Evolutionary conservation across 2,113 vertebrate genomes (phyloP).

Genomic region (Crypturellus undulatus): DNA sequence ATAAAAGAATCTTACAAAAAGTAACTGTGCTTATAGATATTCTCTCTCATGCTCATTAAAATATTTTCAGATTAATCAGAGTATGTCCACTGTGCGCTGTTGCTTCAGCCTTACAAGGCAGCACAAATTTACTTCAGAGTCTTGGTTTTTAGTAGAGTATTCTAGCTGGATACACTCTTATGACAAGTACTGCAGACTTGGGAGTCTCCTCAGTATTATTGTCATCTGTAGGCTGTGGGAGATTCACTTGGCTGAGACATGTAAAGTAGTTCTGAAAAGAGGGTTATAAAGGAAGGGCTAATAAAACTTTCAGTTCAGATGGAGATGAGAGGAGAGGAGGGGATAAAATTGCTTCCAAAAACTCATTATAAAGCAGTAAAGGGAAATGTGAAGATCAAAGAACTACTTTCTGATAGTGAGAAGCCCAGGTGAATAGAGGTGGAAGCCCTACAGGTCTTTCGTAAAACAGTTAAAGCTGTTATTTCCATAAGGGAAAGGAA

Average conservation of each 20-base stretch:
- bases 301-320: not conserved
- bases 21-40: not conserved
- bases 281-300: constrained; percentile 19
- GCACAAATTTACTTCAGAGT: not conserved
- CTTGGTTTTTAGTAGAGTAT: not conserved
- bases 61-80: not conserved
- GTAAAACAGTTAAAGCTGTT: constrained; percentile 23
- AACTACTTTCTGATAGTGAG: constrained; percentile 12
- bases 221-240: not conserved
- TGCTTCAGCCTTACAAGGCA: not conserved
- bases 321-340: not conserved
- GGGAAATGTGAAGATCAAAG: constrained; percentile 38
- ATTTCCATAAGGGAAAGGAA: constrained; percentile 34
- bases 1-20: not conserved
- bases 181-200: not conserved
- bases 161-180: not conserved
- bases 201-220: not conserved
- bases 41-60: not conserved
- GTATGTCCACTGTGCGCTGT: not conserved
- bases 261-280: not conserved
- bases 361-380: not conserved
- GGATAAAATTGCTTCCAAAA: constrained; percentile 12
- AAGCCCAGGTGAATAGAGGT: constrained; percentile 25
- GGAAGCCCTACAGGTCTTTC: constrained; percentile 3
- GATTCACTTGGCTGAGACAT: not conserved